Evolutionary conservation across 2,113 vertebrate genomes (phyloP).

Genomic region (Gasterosteus nipponicus): DNA sequence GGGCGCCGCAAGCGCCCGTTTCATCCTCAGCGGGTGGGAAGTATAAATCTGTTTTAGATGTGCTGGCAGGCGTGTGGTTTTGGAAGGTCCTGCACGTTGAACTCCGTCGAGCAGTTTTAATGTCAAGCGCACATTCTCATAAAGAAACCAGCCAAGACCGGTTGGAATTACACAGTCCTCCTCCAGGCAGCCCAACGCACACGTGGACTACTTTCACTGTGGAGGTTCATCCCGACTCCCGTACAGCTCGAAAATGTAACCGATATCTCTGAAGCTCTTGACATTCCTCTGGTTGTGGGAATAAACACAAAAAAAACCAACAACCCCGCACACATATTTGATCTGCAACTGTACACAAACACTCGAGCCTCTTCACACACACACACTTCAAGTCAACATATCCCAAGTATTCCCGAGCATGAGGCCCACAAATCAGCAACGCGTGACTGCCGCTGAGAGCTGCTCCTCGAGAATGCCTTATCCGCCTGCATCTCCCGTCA

Average conservation of each 20-base stretch:
- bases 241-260: constrained; percentile 34
- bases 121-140: constrained; percentile 67
- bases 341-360: constrained; percentile 58
- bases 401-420: constrained; percentile 44
- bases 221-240: constrained; percentile 24
- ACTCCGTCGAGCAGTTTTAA: constrained; percentile 63
- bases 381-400: constrained; percentile 53
- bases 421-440: constrained; percentile 72
- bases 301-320: constrained; percentile 34
- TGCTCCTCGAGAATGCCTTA: constrained; percentile 73
- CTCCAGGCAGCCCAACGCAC: constrained; percentile 57
- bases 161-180: constrained; percentile 60
- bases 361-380: constrained; percentile 12
- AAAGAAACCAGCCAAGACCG: constrained; percentile 71
- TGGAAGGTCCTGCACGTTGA: constrained; percentile 52
- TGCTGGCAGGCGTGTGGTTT: constrained; percentile 68
- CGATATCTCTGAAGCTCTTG: constrained; percentile 19
- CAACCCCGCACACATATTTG: constrained; percentile 36
- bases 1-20: not conserved
- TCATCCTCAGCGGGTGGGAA: not conserved
- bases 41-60: constrained; percentile 39
- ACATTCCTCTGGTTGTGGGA: constrained; percentile 25
- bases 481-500: constrained; percentile 71
- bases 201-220: constrained; percentile 54
- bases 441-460: constrained; percentile 69